These are phyloP conservation scores for Trissolcus basalis DNA, from an alignment of 1,140 invertebrate genomes.

Conservation along the genomic window DNA sequence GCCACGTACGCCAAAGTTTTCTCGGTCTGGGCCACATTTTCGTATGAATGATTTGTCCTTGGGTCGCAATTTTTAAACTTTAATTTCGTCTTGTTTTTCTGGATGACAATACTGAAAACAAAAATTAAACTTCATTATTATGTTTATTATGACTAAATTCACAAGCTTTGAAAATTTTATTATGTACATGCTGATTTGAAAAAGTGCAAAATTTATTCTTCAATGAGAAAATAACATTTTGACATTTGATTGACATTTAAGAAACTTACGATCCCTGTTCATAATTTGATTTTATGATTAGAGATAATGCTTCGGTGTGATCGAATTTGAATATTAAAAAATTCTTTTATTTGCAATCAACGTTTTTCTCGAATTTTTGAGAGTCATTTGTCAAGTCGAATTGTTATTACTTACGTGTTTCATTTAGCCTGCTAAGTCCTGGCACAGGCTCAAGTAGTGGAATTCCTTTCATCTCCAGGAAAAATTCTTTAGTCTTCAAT, in stretches of 20 bases:
- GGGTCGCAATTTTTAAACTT: not conserved
- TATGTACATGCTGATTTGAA: not conserved
- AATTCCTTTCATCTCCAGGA: constrained; percentile 4
- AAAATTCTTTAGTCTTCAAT: constrained; percentile 2
- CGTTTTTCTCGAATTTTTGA: not conserved
- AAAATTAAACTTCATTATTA: not conserved
- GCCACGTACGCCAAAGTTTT: constrained; percentile 62
- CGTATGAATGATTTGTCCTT: not conserved
- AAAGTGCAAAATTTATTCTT: not conserved
- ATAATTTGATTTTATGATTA: too few species aligned
- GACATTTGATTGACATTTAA: not conserved
- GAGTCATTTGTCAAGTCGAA: too few species aligned
- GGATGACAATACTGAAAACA: not conserved
- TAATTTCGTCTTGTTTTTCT: not conserved
- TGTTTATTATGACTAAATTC: too few species aligned
- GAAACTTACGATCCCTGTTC: not conserved
- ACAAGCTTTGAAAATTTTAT: not conserved
- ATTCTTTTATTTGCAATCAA: not conserved
- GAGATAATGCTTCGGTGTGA: not conserved
- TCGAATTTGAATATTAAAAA: not conserved
- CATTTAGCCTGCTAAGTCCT: too few species aligned
- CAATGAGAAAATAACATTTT: too few species aligned
- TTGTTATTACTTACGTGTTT: too few species aligned
- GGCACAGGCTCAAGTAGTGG: not conserved
- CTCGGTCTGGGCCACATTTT: constrained; percentile 69